Percentiles rank a stretch among this genome's conserved stretches.
Conservation (phyloP, 2,888 invertebrate genomes). For the Drosophila multiciliata region DNA sequence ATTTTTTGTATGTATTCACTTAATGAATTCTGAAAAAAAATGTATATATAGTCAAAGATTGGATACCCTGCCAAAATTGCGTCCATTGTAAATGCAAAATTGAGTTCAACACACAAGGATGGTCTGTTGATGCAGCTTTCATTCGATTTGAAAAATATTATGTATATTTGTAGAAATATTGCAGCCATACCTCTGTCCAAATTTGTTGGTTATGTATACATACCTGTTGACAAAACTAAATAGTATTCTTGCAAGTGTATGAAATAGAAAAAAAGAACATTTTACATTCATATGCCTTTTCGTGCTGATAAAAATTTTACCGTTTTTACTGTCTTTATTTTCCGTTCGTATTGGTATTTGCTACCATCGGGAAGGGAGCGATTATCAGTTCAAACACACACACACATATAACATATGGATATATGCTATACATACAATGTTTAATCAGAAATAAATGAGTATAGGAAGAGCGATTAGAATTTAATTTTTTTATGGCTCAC, state of each 20-base stretch:
- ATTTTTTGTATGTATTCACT: slow-evolving; percentile 3
- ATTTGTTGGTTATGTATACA: background rate
- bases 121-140: background rate
- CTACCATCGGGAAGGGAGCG: slow-evolving; percentile 3
- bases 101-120: background rate
- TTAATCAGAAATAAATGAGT: slow-evolving; percentile 66
- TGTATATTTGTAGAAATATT: background rate
- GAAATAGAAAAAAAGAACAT: background rate
- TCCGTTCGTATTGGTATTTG: slow-evolving; percentile 18
- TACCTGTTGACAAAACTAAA: background rate
- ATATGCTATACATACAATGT: slow-evolving; percentile 17
- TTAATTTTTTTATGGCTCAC: slow-evolving; percentile 56
- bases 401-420: background rate
- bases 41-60: background rate
- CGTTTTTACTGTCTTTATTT: slow-evolving; percentile 28
- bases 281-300: slow-evolving; percentile 11
- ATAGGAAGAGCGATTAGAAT: slow-evolving; percentile 65
- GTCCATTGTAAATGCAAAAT: background rate
- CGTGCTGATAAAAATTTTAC: slow-evolving; percentile 52
- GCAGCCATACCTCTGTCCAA: background rate
- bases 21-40: slow-evolving; percentile 15
- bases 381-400: slow-evolving; percentile 43
- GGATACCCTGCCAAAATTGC: background rate
- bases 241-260: background rate
- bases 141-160: background rate